A percentile compares a stretch with the other conserved stretches of the same genome.
Evolutionary conservation across 2,888 invertebrate species (phyloP).

Genomic region (Scrobipalpa atriplicella): DNA sequence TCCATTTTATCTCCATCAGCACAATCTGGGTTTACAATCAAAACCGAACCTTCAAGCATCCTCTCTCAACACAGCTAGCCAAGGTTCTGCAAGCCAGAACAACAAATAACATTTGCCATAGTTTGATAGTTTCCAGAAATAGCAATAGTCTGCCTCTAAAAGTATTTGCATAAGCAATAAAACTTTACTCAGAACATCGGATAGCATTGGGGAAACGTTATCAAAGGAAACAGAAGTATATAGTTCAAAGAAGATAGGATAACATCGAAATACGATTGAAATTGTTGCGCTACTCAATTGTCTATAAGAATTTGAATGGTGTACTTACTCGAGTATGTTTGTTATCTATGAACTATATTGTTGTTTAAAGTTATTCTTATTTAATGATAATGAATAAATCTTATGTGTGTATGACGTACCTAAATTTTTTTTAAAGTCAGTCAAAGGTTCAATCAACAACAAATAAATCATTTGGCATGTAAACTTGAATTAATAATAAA

Average conservation of each 20-base stretch:
- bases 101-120: slow-evolving; percentile 48
- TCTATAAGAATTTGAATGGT: slow-evolving; percentile 3
- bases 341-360: not conserved
- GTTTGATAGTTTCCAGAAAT: slow-evolving; percentile 27
- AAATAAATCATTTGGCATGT: no score
- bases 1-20: slow-evolving; percentile 3
- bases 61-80: not conserved
- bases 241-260: slow-evolving; percentile 15
- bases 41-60: not conserved
- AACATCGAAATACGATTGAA: slow-evolving; percentile 16
- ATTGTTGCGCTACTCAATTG: slow-evolving; percentile 8
- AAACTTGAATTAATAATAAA: no score
- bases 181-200: slow-evolving; percentile 43
- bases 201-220: slow-evolving; percentile 20
- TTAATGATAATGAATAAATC: not conserved
- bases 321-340: not conserved
- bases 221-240: slow-evolving; percentile 26
- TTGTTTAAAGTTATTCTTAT: not conserved
- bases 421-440: no score
- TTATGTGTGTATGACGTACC: no score
- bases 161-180: slow-evolving; percentile 64
- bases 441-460: no score
- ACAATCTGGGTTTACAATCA: not conserved
- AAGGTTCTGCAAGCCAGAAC: slow-evolving; percentile 29
- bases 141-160: slow-evolving; percentile 43